Conservation (phyloP, 1,140 invertebrate genomes). For the Pseudoatta argentina region DNA sequence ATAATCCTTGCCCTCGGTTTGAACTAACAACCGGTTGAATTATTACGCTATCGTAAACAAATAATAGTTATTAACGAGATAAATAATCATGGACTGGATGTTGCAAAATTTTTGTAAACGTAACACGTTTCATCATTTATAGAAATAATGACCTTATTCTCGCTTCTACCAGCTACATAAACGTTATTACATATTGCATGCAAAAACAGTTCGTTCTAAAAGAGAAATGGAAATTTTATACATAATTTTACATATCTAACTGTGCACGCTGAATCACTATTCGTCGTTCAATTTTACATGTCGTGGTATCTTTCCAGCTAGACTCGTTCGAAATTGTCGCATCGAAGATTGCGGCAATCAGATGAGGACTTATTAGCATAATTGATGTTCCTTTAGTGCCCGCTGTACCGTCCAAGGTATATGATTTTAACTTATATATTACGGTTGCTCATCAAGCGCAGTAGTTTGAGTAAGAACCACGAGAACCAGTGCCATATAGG, state of each 20-base stretch:
- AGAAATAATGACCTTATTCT: neutral
- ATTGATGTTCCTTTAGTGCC: slow-evolving; percentile 50
- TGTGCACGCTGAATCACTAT: neutral
- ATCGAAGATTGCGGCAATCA: slow-evolving; percentile 35
- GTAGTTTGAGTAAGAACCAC: slow-evolving; percentile 72
- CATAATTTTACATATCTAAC: neutral
- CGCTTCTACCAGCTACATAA: neutral
- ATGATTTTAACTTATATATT: slow-evolving; percentile 66
- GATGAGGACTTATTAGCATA: slow-evolving; percentile 73
- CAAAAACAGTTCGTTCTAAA: slow-evolving; percentile 4
- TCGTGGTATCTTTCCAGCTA: slow-evolving; percentile 12
- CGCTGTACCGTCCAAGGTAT: neutral
- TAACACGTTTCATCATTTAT: neutral
- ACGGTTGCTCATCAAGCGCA: slow-evolving; percentile 67
- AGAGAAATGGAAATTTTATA: neutral
- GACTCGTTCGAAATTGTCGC: neutral
- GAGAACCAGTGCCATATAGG: neutral
- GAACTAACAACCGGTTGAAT: slow-evolving; percentile 14
- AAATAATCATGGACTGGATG: neutral
- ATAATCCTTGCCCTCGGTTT: slow-evolving; percentile 30
- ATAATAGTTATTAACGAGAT: neutral
- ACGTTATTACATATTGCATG: neutral
- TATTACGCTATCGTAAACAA: slow-evolving; percentile 16
- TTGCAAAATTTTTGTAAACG: neutral
- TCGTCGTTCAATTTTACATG: neutral